Evolutionary conservation across 30 jellyfish, hydroid and myxozoan species (phyloP), one percentile per base, ranked within the genome.

Genomic region (Calvadosia cruxmelitensis): DNA sequence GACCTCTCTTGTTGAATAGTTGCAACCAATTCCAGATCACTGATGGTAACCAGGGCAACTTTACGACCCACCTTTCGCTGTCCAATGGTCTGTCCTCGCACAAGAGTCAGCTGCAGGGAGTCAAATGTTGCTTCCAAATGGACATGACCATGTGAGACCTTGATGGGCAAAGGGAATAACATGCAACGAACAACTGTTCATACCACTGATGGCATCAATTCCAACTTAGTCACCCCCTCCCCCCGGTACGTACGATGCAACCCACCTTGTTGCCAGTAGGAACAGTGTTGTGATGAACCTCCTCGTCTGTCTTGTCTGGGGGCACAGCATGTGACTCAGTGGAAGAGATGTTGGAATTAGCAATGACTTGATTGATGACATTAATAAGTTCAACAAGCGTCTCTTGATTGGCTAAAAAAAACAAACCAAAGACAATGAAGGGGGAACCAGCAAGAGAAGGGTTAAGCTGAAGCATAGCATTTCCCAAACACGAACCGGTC

Each of bases 381-480:
- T 75, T 82, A 51, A 64, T 76, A 2, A 89, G 79, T 53, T 89
- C 98, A 20, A 89, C 98, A 13, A 89, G 75, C 20, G 98, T 81
- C 75, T 89, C 98, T 74, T 82, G 82, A 70, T 89, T 89, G 0
- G 94, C 98, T 89, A 57, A 28, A 66, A 69, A 20, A 34, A 1
- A 0, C 48, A 42, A 30, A 5, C 10, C 20, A 20, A 5, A 10
- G 15, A 42, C 20, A 5, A 42, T 5, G 20, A 5, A 42, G 10
- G 10, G 10, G 57, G 10, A 5, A 42, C 10, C 10, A 20, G 57
- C 20, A 20, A 20, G 57, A 42, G 57, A 42, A 5, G 5, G 64
- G 20, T 30, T 66, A 23, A 16, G 74, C 66, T 30, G 24, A 5
- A 57, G 27, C 28, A 16, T 57, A 10, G n/a, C 5, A 12, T 65